Base-by-base conservation (phyloP, 2,113 vertebrate species). In the Herpetotheres cachinnans region DNA sequence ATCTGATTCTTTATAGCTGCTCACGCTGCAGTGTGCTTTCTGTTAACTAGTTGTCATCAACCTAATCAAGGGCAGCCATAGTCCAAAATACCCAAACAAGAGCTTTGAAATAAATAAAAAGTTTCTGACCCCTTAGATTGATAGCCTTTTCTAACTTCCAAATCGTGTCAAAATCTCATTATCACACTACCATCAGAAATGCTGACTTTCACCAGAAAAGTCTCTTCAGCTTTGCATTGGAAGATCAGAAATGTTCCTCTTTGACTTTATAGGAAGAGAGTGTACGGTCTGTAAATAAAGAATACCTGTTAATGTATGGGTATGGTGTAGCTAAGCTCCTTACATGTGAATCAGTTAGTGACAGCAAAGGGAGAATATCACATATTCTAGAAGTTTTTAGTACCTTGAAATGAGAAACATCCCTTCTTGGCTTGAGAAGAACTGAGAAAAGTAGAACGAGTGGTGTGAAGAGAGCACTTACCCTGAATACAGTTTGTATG, bases 401-500 rank as follows among this genome's bases (percentile, higher is more conserved):
- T 59, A 34, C 27, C 36, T 93, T 59, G 52, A 86, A 83, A 70
- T 40, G 42, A 83, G 88, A 92, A 83, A 4, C 34, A 24, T 84
- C 42, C 32, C 38, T 58, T 0, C 0, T 55, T 89, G 21, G 5
- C 44, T 88, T 26, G 59, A 63, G 27, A 44, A 62, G 21, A 86
- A 44, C 52, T 49, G 14, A 71, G 38, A 65, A 32, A 59, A 72
- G 20, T n/a, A 15, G 2, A 9, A 19, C 3, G 15, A 70, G 13
- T 4, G 7, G 15, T 34, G 4, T 36, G 58, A 92, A 36, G 66
- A 5, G 6, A 80, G 34, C 10, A 8, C 34, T 52, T 61, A 29
- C 0, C 17, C 34, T 46, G 17, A 40, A 9, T 58, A 27, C 4
- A 20, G 30, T 46, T 66, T 58, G 24, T 62, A 16, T 1, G 0